Evolutionary conservation across 1,140 invertebrate genomes (phyloP).

Genomic region (Hylyphantes graminicola): DNA sequence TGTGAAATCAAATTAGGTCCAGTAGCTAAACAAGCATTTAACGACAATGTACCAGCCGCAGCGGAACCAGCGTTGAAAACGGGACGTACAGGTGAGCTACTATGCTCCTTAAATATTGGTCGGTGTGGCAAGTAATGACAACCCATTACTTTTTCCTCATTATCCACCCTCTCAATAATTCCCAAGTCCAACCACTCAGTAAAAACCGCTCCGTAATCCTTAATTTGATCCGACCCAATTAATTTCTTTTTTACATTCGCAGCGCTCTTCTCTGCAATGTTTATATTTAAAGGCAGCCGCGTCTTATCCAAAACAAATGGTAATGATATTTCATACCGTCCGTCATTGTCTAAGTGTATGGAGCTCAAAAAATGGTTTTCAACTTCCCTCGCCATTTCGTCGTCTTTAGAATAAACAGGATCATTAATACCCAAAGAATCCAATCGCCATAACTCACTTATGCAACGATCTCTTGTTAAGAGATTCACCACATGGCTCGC

Average conservation of each 20-base stretch:
- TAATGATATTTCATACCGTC: constrained; percentile 25
- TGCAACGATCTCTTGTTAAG: not conserved
- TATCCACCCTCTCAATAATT: constrained; percentile 11
- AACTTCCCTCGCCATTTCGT: not conserved
- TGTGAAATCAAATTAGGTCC: constrained; percentile 37
- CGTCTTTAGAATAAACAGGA: not conserved
- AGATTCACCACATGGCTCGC: not conserved
- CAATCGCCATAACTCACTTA: constrained; percentile 10
- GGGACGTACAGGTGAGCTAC: constrained; percentile 12
- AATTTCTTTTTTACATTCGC: constrained; percentile 25
- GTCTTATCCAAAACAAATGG: constrained; percentile 20
- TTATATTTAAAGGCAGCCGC: not conserved
- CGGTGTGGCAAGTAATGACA: constrained; percentile 33
- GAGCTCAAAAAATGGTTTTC: constrained; percentile 25
- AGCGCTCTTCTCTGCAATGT: not conserved
- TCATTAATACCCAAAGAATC: constrained; percentile 31
- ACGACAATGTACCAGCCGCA: not conserved
- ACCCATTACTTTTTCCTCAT: not conserved
- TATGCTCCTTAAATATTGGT: constrained; percentile 17
- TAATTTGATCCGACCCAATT: not conserved
- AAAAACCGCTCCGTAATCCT: constrained; percentile 22
- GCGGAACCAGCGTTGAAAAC: constrained; percentile 28
- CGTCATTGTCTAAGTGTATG: not conserved
- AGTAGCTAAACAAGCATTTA: constrained; percentile 32
- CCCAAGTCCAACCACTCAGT: not conserved